Conservation (phyloP, 2,797 vertebrate genomes). For the Menidia menidia region DNA sequence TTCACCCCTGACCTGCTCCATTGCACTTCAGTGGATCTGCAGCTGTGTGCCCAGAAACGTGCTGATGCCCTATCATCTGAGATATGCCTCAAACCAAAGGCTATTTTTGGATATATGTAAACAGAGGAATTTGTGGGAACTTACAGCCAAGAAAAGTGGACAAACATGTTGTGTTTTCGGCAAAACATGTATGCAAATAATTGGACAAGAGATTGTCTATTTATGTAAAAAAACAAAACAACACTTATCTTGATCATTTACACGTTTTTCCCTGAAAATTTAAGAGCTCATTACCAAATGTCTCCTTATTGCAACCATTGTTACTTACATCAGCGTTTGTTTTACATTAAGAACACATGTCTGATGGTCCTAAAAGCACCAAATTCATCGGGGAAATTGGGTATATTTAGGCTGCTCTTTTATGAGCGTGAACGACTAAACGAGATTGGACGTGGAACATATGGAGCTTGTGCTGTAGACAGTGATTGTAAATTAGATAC, state of each 20-base stretch:
- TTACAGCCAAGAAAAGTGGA: conserved; percentile 14
- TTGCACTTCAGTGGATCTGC: conserved; percentile 63
- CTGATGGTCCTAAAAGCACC: neutral
- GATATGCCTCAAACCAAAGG: conserved; percentile 46
- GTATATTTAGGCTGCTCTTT: neutral
- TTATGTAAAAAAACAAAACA: no score
- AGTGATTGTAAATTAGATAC: neutral
- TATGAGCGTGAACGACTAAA: neutral
- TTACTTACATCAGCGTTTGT: neutral
- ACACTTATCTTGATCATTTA: no score
- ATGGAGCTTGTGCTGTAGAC: neutral
- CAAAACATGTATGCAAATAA: neutral
- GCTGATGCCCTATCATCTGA: conserved; percentile 55
- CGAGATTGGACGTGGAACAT: neutral
- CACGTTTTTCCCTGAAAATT: no score
- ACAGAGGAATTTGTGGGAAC: conserved; percentile 42
- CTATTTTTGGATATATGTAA: conserved; percentile 53
- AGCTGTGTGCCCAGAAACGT: conserved; percentile 65
- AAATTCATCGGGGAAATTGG: conserved; percentile 18
- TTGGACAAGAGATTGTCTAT: no score
- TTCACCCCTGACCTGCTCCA: conserved; percentile 59
- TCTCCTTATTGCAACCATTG: neutral
- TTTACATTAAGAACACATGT: neutral
- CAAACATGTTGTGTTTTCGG: conserved; percentile 2
- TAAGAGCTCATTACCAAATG: neutral